Conservation (phyloP, 2,113 vertebrate genomes). For the Paradisaea rubra region DNA sequence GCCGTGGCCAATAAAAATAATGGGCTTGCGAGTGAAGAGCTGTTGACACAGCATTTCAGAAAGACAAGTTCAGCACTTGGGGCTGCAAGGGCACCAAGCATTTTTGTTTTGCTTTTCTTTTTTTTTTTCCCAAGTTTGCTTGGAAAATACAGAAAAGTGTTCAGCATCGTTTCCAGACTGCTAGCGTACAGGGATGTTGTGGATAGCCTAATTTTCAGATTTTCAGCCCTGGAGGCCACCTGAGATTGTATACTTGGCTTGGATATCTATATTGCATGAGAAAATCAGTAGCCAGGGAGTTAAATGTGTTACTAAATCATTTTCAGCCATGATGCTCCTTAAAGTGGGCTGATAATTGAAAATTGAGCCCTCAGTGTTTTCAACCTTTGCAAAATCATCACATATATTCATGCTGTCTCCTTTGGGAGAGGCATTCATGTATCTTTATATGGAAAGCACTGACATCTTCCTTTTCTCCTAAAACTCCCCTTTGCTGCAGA, state of each 20-base stretch:
- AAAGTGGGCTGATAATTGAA: not conserved
- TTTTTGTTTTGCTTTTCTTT: not conserved
- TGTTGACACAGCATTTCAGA: slow-evolving; percentile 52
- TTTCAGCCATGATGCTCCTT: not conserved
- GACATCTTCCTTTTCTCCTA: not conserved
- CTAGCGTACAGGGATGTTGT: not conserved
- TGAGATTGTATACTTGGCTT: not conserved
- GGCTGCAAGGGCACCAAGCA: not conserved
- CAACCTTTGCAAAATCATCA: not conserved
- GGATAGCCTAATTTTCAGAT: not conserved
- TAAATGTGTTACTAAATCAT: not conserved
- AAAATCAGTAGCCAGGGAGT: not conserved
- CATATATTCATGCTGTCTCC: not conserved
- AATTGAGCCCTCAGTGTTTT: not conserved
- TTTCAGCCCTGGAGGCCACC: not conserved
- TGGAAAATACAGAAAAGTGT: not conserved
- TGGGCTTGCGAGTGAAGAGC: slow-evolving; percentile 13
- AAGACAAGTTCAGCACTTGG: slow-evolving; percentile 34
- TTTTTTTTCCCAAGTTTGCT: not conserved
- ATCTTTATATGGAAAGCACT: not conserved
- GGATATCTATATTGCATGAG: not conserved
- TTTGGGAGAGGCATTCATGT: not conserved
- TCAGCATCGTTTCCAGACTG: not conserved
- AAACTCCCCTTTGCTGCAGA: not conserved
- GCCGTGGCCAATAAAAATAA: slow-evolving; percentile 49